Conservation (phyloP, 2,797 vertebrate genomes). For the Glyptemys insculpta region DNA sequence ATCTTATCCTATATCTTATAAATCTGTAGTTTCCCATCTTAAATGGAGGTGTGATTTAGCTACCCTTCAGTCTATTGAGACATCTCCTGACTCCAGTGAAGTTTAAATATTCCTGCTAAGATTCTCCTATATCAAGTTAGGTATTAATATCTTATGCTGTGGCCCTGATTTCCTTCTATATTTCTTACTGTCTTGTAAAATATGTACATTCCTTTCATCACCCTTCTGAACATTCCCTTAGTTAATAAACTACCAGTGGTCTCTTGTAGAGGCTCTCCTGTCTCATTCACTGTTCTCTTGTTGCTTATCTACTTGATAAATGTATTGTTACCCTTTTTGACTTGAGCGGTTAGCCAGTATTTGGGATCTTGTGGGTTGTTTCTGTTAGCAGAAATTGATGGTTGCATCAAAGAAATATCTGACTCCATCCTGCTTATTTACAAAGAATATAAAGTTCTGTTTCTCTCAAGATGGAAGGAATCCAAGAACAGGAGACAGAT, state of each 20-base stretch:
- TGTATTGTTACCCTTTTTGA: background rate
- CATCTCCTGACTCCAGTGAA: background rate
- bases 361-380: background rate
- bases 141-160: background rate
- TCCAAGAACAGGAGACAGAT: background rate
- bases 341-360: background rate
- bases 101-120: background rate
- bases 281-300: background rate
- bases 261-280: background rate
- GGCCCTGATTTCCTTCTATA: background rate
- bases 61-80: background rate
- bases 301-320: background rate
- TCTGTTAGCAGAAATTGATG: background rate
- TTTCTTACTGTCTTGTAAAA: background rate
- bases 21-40: background rate
- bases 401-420: background rate
- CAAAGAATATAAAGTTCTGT: background rate
- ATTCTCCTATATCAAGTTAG: background rate
- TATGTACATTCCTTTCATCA: background rate
- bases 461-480: background rate
- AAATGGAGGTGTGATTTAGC: constrained; percentile 5
- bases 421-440: background rate
- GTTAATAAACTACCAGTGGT: background rate
- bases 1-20: background rate
- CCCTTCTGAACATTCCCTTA: background rate